These are phyloP conservation scores for Thinocorus orbignyianus DNA, from an alignment of 2,113 vertebrate genomes.

Conservation along the genomic window DNA sequence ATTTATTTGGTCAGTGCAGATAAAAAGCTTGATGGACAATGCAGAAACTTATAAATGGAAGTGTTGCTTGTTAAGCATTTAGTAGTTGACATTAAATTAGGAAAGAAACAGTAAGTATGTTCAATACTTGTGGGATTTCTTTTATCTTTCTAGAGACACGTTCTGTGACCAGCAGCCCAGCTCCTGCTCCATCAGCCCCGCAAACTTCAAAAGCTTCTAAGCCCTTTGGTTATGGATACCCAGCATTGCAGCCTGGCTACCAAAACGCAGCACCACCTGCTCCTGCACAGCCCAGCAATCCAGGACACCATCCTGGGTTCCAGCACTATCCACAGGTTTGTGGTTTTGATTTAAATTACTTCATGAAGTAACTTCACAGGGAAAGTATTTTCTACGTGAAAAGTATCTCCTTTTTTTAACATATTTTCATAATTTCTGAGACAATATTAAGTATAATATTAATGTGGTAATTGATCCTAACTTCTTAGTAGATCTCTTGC, in stretches of 20 bases:
- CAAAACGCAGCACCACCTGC: slow-evolving; percentile 74
- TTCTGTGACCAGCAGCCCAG: slow-evolving; percentile 73
- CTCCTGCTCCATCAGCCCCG: slow-evolving; percentile 68
- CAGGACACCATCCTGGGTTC: slow-evolving; percentile 75
- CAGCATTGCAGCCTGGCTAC: slow-evolving; percentile 84
- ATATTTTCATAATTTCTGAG: neutral
- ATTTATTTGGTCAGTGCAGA: neutral
- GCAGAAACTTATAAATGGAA: neutral
- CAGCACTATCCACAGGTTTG: slow-evolving; percentile 81
- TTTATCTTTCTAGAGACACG: slow-evolving; percentile 65
- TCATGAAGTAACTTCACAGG: neutral
- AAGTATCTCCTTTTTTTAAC: neutral
- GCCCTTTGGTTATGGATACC: slow-evolving; percentile 89
- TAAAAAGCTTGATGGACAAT: neutral
- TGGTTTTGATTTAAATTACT: neutral
- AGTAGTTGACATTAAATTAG: neutral
- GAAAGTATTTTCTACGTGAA: neutral
- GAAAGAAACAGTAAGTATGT: neutral
- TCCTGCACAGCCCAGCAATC: slow-evolving; percentile 70
- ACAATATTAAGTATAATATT: neutral
- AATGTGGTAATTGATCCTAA: neutral
- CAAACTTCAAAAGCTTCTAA: slow-evolving; percentile 77
- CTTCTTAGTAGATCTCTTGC: neutral
- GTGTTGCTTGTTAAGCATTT: neutral
- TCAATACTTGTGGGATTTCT: neutral